phyloP scores from a whole-genome alignment of 2,888 invertebrate genomes.

The Pteria penguin region DNA sequence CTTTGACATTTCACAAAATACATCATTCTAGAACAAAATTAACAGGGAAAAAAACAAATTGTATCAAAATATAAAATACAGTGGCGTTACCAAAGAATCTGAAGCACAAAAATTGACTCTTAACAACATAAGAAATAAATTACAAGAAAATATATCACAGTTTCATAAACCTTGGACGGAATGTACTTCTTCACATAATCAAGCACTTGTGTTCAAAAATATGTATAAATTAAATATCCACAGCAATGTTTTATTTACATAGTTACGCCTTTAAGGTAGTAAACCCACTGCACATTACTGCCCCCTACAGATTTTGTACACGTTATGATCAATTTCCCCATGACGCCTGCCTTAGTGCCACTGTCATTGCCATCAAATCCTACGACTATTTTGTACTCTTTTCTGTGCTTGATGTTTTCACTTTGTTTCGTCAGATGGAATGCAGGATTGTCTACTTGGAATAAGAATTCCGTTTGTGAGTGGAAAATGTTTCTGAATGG shows the following conservation, averaged over 20 bases:
- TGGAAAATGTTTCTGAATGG: slow-evolving; percentile 82
- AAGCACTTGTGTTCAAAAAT: not conserved
- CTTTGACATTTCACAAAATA: not conserved
- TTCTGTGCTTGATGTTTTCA: slow-evolving; percentile 80
- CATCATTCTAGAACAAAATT: not conserved
- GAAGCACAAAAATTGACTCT: not conserved
- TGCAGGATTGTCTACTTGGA: slow-evolving; percentile 80
- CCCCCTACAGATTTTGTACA: slow-evolving; percentile 78
- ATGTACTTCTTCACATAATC: not conserved
- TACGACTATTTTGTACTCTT: slow-evolving; percentile 79
- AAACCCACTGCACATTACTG: slow-evolving; percentile 80
- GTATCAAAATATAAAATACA: too few relatives aligned
- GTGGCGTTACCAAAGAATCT: too few relatives aligned
- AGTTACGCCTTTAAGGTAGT: slow-evolving; percentile 79
- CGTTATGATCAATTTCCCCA: slow-evolving; percentile 79
- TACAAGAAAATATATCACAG: slow-evolving; percentile 5
- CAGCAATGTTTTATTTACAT: slow-evolving; percentile 5
- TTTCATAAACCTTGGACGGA: not conserved
- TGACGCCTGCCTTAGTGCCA: slow-evolving; percentile 76
- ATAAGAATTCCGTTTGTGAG: slow-evolving; percentile 79
- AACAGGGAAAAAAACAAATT: too few relatives aligned
- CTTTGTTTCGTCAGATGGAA: slow-evolving; percentile 79
- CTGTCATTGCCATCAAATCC: slow-evolving; percentile 79
- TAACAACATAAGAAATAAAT: not conserved
- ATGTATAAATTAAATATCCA: not conserved